A percentile compares a stretch with the other conserved stretches of the same genome.
Evolutionary conservation across 2,113 vertebrate genomes (phyloP).

Genomic region (Brachyistius frenatus): DNA sequence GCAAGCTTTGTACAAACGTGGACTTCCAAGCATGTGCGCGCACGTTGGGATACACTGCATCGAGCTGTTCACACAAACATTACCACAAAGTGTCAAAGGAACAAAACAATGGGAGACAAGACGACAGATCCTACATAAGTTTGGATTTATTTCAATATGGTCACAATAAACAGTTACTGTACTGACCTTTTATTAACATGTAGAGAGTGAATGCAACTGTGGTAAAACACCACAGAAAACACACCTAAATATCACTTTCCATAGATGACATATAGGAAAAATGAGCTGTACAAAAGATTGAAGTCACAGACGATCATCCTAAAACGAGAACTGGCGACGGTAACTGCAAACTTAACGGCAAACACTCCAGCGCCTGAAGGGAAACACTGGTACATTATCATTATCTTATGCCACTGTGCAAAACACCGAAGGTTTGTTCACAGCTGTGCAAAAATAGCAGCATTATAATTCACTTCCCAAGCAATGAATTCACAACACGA

Average conservation of each 20-base stretch:
- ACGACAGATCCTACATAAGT: conserved; percentile 45
- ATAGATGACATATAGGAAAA: conserved; percentile 46
- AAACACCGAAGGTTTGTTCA: conserved; percentile 75
- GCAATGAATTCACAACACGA: conserved; percentile 67
- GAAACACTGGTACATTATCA: conserved; percentile 52
- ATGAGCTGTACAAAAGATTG: conserved; percentile 66
- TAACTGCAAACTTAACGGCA: conserved; percentile 56
- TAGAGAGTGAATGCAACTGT: conserved; percentile 61
- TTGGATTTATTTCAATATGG: conserved; percentile 76
- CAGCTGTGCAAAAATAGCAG: conserved; percentile 81
- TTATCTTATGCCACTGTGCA: conserved; percentile 69
- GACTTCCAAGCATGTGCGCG: neutral
- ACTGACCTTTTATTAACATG: conserved; percentile 67
- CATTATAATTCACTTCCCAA: conserved; percentile 67
- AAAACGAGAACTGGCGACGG: conserved; percentile 39
- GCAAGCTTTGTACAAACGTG: neutral
- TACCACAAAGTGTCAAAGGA: conserved; percentile 47
- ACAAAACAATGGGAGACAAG: conserved; percentile 24
- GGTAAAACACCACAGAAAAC: conserved; percentile 49
- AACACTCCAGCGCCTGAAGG: conserved; percentile 52
- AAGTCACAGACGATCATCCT: conserved; percentile 49
- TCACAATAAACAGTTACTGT: conserved; percentile 71
- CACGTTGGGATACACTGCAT: neutral
- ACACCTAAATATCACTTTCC: conserved; percentile 59
- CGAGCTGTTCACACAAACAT: conserved; percentile 1